These are phyloP conservation scores for Otus sunia DNA, from an alignment of 2,113 vertebrate genomes.

Conservation along the genomic window DNA sequence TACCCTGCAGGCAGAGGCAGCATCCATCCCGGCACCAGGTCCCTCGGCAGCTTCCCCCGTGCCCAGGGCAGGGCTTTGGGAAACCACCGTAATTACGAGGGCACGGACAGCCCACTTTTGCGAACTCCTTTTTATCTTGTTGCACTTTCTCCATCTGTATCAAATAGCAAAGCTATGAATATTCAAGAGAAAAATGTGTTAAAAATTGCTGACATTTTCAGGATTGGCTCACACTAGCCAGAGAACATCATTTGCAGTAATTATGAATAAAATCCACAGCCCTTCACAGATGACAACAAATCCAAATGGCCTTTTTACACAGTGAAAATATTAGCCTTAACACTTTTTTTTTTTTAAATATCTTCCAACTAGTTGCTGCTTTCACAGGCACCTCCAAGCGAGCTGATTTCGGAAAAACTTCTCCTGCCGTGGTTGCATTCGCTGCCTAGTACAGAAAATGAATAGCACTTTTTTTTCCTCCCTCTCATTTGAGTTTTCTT, in stretches of 20 bases:
- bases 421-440: fast-evolving
- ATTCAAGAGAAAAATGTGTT: slow-evolving; percentile 34
- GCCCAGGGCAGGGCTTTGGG: neutral
- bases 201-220: slow-evolving; percentile 38
- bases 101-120: fast-evolving
- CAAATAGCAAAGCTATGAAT: neutral
- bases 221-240: slow-evolving; percentile 10
- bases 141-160: neutral
- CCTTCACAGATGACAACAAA: slow-evolving; percentile 55
- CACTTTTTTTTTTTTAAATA: neutral
- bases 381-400: neutral
- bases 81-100: fast-evolving
- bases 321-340: slow-evolving; percentile 58
- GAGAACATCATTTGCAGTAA: slow-evolving; percentile 25
- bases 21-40: fast-evolving
- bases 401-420: neutral
- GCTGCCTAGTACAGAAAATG: neutral
- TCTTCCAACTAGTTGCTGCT: slow-evolving; percentile 53
- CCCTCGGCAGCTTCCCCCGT: fast-evolving
- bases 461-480: neutral
- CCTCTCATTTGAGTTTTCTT: neutral
- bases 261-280: slow-evolving; percentile 34
- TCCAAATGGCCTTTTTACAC: slow-evolving; percentile 50
- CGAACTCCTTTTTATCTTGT: neutral
- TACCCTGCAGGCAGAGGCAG: neutral